Evolutionary conservation across 2,797 vertebrate genomes (phyloP).

Genomic region (Sebastes umbrosus): DNA sequence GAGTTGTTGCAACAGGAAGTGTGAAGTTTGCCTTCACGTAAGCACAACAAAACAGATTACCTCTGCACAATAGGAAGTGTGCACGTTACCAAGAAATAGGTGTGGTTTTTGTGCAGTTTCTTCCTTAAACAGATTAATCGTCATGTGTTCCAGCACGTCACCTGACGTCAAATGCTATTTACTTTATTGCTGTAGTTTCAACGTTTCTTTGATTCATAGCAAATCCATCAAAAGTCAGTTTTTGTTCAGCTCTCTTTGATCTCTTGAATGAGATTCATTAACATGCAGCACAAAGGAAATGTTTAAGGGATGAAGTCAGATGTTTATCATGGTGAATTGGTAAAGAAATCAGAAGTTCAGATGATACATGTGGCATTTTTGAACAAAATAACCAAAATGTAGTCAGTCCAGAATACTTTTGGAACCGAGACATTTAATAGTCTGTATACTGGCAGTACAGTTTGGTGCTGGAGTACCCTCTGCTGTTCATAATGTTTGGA

Average conservation of each 20-base stretch:
- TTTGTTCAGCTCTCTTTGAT: constrained; percentile 1
- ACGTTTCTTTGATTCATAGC: neutral
- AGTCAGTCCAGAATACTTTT: neutral
- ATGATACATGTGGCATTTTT: neutral
- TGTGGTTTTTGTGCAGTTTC: neutral
- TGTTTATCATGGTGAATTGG: neutral
- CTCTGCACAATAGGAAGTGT: neutral
- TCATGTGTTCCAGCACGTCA: neutral
- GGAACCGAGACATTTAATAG: neutral
- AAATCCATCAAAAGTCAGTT: neutral
- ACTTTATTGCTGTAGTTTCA: neutral
- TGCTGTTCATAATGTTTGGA: neutral
- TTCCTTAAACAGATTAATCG: neutral
- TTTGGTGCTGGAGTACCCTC: neutral
- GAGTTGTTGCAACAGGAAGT: constrained; percentile 42
- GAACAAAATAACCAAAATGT: neutral
- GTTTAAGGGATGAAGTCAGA: neutral
- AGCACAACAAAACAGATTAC: neutral
- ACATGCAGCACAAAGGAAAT: neutral
- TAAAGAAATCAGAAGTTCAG: neutral
- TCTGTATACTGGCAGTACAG: neutral
- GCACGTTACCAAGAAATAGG: neutral
- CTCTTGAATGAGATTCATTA: neutral
- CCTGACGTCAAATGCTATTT: neutral
- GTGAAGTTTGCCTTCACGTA: neutral